Base-by-base conservation (phyloP, 2,113 vertebrate genomes). In the Pimephales promelas region DNA sequence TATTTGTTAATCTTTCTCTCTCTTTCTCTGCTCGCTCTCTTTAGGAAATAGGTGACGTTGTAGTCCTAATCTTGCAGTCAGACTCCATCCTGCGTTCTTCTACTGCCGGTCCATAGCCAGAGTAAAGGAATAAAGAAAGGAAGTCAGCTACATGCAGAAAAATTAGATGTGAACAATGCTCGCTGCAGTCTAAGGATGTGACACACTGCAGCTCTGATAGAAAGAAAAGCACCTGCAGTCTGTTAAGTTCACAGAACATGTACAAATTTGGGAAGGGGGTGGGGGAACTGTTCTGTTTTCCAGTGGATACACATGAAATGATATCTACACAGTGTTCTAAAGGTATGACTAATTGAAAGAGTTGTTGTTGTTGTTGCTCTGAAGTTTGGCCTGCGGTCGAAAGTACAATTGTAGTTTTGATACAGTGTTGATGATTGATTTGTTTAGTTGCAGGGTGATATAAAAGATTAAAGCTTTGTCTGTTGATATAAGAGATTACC, bases 111-210 rank as follows among this genome's bases (percentile, higher is more conserved):
- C 52, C 54, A 64, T 20, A 52, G 22, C 49, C 73, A 57, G 83
- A 82, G 82, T 75, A 85, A 85, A 76, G 79, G 68, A 82, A 85
- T 75, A 85, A 85, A 81, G 79, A 68, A n/a, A 68, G 84, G 84
- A 85, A 85, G 74, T 85, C 62, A 81, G 62, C 79, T 54, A 47
- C 79, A 68, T 70, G 79, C 45, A 70, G 62, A 79, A 10, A 20
- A 81, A 70, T 70, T 40, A 68, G 28, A 70, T 22, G 61, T 70
- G 64, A 81, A 81, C 79, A 70, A 81, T 81, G 20, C 62, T 56
- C 2, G 1, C 47, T 54, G 28, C 18, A 56, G 22, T 81, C 79
- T 70, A 28, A 81, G 79, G 79, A 81, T 81, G 64, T 81, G 79
- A 70, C 79, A 81, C 79, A 81, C 79, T 81, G 79, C 13, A 28